Conservation (phyloP, 2,797 vertebrate species). For the Harpagifer antarcticus region DNA sequence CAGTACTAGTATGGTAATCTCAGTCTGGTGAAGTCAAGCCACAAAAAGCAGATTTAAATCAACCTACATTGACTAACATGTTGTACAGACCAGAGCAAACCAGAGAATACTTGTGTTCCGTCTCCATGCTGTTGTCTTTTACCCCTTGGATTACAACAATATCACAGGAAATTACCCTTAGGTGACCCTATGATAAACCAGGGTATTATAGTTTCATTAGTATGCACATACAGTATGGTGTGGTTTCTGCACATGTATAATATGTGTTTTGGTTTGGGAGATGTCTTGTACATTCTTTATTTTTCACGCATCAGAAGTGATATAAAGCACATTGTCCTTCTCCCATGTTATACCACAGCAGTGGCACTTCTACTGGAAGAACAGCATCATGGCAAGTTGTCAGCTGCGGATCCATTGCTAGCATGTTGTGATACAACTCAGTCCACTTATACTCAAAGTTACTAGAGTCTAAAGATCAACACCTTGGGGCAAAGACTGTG, state of each 20-base stretch:
- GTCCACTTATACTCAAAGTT: neutral
- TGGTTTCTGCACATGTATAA: neutral
- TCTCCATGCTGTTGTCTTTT: too few relatives aligned
- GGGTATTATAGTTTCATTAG: neutral
- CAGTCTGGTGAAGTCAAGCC: too few relatives aligned
- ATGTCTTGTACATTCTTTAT: neutral
- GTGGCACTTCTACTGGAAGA: neutral
- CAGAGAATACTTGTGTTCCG: too few relatives aligned
- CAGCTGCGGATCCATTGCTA: too few relatives aligned
- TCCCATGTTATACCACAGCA: neutral
- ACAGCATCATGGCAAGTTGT: too few relatives aligned
- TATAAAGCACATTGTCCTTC: neutral
- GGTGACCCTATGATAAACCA: neutral
- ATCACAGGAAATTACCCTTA: neutral
- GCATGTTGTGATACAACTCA: neutral
- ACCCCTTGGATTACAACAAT: too few relatives aligned
- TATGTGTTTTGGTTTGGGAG: neutral
- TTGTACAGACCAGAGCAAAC: too few relatives aligned
- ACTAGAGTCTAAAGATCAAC: too few relatives aligned
- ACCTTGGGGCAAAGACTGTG: too few relatives aligned
- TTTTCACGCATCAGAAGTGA: neutral
- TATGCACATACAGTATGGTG: neutral
- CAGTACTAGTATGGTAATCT: neutral
- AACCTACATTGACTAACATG: too few relatives aligned
- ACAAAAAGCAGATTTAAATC: too few relatives aligned